Base-by-base conservation (phyloP, 2,113 vertebrate genomes). In the Lagopus muta region DNA sequence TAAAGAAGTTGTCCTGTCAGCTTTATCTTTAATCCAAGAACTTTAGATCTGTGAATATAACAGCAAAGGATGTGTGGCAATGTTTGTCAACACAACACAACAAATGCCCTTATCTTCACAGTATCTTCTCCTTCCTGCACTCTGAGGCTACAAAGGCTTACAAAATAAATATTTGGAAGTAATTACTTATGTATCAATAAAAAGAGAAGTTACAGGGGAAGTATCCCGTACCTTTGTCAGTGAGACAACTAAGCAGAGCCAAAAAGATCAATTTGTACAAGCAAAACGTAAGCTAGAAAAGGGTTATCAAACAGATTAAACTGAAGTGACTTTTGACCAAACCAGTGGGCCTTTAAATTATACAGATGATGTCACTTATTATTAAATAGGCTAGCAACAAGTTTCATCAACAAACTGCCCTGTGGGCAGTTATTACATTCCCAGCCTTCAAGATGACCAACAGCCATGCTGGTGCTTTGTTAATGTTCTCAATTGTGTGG, bases 71-170 rank as follows among this genome's bases (percentile, higher is more conserved):
- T 60, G 65, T 75, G 89, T 95, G 90, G 90, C 95, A 96, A 96
- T 95, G 94, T 97, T 98, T 97, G 96, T 97, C 93, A 96, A 96
- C 54, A 73, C 89, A 73, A 89, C 66, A 86, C 92, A 97, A 98
- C 97, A 98, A 98, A 98, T 88, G 97, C 92, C 97, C 96, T 97
- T 97, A 98, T 93, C 94, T 98, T 97, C 84, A 96, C 80, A 65
- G 69, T 60, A 62, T 67, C 77, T 95, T 97, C 94, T 95, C 93
- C 94, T n/a, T 82, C 71, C 65, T 88, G 74, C 70, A 85, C 71
- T 95, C 94, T 48, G 67, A 95, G 88, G 89, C 90, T 95, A 94
- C 64, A 86, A 86, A 92, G 55, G 64, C 60, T 92, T 84, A 96
- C 94, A 95, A 96, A 95, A 94, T 95, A 95, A 78, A 88, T 75